Conservation (phyloP, 2,113 vertebrate species). For the Sturnus vulgaris region DNA sequence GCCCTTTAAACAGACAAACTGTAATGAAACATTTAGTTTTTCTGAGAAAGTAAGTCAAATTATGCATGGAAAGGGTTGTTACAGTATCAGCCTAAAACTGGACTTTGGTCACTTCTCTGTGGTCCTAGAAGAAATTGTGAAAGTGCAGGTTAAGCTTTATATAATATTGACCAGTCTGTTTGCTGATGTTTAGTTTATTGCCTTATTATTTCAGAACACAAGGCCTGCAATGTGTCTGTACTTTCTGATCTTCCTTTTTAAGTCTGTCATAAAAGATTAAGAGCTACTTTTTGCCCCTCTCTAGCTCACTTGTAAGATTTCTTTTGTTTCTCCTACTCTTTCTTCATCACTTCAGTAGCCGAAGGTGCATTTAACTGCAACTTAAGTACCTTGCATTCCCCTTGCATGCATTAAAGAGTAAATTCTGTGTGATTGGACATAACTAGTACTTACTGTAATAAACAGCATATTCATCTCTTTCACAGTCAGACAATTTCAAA, state of each 20-base stretch:
- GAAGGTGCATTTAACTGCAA: constrained; percentile 51
- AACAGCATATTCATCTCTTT: constrained; percentile 41
- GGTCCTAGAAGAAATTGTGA: neutral
- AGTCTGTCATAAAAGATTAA: neutral
- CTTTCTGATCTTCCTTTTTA: neutral
- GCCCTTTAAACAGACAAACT: neutral
- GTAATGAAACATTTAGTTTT: neutral
- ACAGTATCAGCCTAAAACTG: neutral
- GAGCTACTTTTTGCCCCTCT: neutral
- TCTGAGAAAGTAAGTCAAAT: neutral
- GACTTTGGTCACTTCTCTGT: neutral
- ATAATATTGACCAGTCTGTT: neutral
- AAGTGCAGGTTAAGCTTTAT: neutral
- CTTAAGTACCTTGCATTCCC: neutral
- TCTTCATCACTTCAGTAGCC: neutral
- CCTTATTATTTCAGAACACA: neutral
- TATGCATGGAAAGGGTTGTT: neutral
- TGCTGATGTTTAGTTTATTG: neutral
- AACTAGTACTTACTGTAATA: constrained; percentile 39
- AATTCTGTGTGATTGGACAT: constrained; percentile 44
- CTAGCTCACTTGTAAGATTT: neutral
- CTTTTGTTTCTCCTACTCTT: neutral
- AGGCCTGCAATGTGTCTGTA: neutral
- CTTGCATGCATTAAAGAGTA: neutral
- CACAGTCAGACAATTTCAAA: constrained; percentile 22